Base-by-base conservation (phyloP, 2,888 invertebrate species). In the Adela reaumurella region DNA sequence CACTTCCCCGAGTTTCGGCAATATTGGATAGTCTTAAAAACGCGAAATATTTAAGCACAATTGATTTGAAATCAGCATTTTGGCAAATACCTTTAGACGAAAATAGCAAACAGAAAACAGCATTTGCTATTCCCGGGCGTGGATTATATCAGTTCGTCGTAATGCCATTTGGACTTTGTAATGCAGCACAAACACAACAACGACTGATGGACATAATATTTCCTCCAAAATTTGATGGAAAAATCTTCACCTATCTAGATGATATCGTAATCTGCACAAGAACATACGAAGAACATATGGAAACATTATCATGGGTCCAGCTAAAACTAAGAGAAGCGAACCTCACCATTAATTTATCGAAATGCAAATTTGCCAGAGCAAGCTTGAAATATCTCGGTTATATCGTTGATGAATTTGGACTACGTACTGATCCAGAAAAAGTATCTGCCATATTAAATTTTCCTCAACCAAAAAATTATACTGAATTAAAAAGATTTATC, bases 121-220 rank as follows among this genome's bases (percentile, higher is more conserved):
- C 55, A 2, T 58, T 57, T 44, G 50, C 54, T 1, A 48, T 54
- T 0, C 54, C 53, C 2, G 49, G 52, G 6, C 24, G 47, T 2
- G 57, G 55, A 8, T 42, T 56, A 16, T 55, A 50, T 41, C 52
- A 56, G 18, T 58, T 55, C 45, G 48, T 19, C 6, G 57, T 57
- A 0, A 58, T 62, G 58, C 60, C 62, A 2, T 62, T 64, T 53
- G 62, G 62, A 2, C 47, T 62, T 3, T 55, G 56, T 46, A 54
- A 55, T 41, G 58, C 60, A 1, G 56, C 57, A 2, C 58, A 58
- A 8, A 60, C 60, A 0, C 62, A 59, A 45, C 59, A 61, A 46
- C 45, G 60, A 1, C 48, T 62, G 18, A 50, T 63, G 48, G 59
- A 62, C 44, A 43, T 19, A 1, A 47, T 62, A 5, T 55, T 62